Conservation (phyloP, 2,888 invertebrate species). For the Isoperla grammatica region DNA sequence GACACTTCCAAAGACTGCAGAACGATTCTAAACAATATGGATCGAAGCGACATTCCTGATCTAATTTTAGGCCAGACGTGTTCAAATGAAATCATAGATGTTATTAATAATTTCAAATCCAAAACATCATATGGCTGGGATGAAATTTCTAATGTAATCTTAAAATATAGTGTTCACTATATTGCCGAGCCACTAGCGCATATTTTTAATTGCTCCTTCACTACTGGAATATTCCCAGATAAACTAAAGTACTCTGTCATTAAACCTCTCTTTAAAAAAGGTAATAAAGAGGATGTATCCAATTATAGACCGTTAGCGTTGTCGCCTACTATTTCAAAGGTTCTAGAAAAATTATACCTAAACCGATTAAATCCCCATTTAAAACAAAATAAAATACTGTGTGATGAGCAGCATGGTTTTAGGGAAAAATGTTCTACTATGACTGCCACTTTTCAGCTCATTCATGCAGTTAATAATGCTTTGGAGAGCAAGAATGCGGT, state of each 20-base stretch:
- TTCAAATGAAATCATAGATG: background rate
- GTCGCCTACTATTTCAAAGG: constrained; percentile 1
- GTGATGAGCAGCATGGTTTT: background rate
- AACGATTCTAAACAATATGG: background rate
- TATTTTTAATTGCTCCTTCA: background rate
- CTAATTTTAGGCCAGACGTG: background rate
- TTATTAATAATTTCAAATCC: constrained; percentile 4
- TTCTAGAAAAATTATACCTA: background rate
- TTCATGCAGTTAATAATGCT: background rate
- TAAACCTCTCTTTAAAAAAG: constrained; percentile 7
- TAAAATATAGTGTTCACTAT: background rate
- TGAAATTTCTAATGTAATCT: background rate
- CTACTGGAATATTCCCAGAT: background rate
- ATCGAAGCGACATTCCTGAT: background rate
- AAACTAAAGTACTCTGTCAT: constrained; percentile 5
- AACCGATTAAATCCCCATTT: background rate
- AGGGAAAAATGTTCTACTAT: background rate
- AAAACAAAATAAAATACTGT: background rate
- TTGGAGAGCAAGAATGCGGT: no score
- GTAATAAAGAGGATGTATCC: background rate
- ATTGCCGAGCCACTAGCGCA: background rate
- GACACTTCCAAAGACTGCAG: no score
- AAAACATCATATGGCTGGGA: background rate
- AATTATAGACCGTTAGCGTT: constrained; percentile 1
- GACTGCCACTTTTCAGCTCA: background rate